These are phyloP conservation scores for Solenopsis invicta DNA, from an alignment of 1,140 invertebrate species.

Conservation along the genomic window DNA sequence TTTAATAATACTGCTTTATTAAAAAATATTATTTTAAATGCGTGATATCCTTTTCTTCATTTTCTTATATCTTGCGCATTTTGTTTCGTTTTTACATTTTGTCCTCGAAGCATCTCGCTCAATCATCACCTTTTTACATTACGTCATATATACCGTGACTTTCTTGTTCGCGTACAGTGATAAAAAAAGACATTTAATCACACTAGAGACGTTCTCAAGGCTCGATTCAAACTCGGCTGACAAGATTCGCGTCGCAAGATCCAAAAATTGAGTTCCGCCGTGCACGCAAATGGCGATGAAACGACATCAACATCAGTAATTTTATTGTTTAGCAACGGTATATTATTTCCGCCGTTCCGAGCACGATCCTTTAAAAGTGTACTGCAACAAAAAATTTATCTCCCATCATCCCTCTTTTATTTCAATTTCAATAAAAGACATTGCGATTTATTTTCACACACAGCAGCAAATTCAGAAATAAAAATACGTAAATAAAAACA, in stretches of 20 bases:
- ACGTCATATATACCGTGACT: constrained; percentile 66
- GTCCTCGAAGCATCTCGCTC: constrained; percentile 7
- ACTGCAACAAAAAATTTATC: neutral
- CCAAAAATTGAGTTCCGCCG: constrained; percentile 13
- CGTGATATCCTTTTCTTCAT: neutral
- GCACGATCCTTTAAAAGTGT: neutral
- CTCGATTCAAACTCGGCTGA: constrained; percentile 17
- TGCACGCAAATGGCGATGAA: constrained; percentile 15
- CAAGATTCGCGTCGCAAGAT: constrained; percentile 9
- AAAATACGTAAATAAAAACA: neutral
- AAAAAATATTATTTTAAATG: neutral
- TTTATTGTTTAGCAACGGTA: constrained; percentile 38
- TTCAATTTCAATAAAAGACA: neutral
- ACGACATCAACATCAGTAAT: constrained; percentile 19
- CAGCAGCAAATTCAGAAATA: neutral
- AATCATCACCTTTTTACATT: constrained; percentile 65
- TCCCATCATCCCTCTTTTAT: neutral
- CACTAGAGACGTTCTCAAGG: constrained; percentile 53
- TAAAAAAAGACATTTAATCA: constrained; percentile 70
- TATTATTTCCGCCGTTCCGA: constrained; percentile 35
- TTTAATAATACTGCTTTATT: constrained; percentile 5
- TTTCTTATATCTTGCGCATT: neutral
- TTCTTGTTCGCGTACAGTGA: constrained; percentile 62
- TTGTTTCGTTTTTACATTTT: neutral
- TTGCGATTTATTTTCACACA: neutral